Conservation (phyloP, 2,888 invertebrate species). For the Yponomeuta sedellus region DNA sequence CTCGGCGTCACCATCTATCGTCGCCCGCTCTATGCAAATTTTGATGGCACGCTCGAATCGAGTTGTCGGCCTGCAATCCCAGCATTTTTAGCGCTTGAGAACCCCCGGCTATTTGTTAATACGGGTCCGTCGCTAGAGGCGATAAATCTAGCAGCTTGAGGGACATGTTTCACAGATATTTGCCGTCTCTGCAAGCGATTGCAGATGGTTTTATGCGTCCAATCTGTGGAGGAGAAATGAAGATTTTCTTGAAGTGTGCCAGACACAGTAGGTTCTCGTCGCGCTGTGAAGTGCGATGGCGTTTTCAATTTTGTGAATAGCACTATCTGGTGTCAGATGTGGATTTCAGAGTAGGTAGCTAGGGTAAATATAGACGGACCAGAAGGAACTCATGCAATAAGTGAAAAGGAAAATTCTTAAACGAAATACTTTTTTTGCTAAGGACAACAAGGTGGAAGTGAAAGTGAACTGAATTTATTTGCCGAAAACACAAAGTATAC, state of each 20-base stretch:
- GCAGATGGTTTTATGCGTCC: background rate
- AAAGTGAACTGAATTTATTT: too few relatives aligned
- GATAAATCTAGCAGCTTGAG: background rate
- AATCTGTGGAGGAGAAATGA: background rate
- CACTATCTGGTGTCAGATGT: too few relatives aligned
- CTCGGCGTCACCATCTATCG: background rate
- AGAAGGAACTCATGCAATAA: too few relatives aligned
- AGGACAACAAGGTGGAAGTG: too few relatives aligned
- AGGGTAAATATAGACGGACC: too few relatives aligned
- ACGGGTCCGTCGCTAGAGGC: background rate
- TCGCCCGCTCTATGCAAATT: background rate
- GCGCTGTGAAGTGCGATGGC: too few relatives aligned
- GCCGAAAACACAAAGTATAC: too few relatives aligned
- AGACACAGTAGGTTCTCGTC: background rate
- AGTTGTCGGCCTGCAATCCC: background rate
- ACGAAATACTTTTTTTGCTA: too few relatives aligned
- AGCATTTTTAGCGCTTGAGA: slow-evolving; percentile 1
- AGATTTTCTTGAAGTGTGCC: background rate
- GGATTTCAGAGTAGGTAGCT: too few relatives aligned
- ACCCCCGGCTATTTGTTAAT: background rate
- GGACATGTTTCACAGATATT: slow-evolving; percentile 1
- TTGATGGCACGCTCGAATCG: background rate
- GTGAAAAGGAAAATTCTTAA: too few relatives aligned
- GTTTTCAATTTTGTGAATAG: too few relatives aligned
- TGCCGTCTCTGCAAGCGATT: background rate